phyloP scores from a whole-genome alignment of 2,797 vertebrate species.

The Argentina silus region DNA sequence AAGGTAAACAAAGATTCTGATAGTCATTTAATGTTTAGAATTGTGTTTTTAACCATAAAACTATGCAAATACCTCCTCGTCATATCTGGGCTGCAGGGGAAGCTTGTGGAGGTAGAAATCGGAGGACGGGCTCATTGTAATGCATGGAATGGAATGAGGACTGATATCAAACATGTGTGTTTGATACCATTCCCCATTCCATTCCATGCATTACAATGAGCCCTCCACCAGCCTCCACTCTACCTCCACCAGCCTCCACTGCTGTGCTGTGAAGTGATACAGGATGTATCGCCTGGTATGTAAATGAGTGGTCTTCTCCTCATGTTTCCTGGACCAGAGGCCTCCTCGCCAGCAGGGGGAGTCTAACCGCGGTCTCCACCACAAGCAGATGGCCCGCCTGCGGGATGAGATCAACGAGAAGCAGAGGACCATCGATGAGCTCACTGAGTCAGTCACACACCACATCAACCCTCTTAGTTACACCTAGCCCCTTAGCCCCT shows the following conservation, averaged over 20 bases:
- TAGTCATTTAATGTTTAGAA: not conserved
- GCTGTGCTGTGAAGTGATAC: not conserved
- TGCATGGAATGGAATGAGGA: not conserved
- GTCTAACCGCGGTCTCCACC: conserved; percentile 85
- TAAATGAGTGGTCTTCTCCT: not conserved
- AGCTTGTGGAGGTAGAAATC: not conserved
- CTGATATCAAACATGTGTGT: no score
- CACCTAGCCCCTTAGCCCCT: no score
- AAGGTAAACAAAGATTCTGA: conserved; percentile 55
- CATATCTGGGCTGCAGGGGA: not conserved
- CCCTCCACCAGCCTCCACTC: no score
- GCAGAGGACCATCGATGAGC: conserved; percentile 91
- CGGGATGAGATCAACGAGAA: conserved; percentile 95
- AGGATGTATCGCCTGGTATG: no score
- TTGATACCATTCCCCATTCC: no score
- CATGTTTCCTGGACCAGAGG: conserved; percentile 62
- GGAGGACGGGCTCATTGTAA: not conserved
- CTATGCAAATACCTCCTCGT: not conserved
- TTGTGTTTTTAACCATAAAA: not conserved
- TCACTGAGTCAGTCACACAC: conserved; percentile 85
- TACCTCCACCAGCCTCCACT: no score
- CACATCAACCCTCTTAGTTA: not conserved
- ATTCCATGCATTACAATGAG: no score
- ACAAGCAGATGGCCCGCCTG: conserved; percentile 89
- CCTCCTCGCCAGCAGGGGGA: conserved; percentile 75